Percentiles rank a stretch among this genome's conserved stretches.
phyloP scores from a whole-genome alignment of 2,113 vertebrate species.

The Paradoxurus hermaphroditus region DNA sequence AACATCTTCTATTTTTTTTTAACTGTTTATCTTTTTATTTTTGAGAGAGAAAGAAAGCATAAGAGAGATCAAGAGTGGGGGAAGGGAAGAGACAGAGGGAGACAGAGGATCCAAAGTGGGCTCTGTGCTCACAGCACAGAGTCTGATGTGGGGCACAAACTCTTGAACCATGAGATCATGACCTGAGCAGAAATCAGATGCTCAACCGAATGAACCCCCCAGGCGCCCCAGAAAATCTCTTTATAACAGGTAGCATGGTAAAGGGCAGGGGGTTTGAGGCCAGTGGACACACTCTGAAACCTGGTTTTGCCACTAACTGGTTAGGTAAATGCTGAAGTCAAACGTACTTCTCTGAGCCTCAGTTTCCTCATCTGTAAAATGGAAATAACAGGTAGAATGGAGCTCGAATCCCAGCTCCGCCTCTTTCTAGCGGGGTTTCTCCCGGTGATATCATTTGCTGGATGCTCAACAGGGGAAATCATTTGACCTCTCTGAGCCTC shows the following conservation, averaged over 20 bases:
- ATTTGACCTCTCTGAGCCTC: neutral
- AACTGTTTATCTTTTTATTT: too few species aligned
- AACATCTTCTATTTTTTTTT: too few species aligned
- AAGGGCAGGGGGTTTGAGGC: neutral
- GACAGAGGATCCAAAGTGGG: too few species aligned
- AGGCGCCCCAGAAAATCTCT: neutral
- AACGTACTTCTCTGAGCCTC: neutral
- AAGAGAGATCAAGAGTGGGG: too few species aligned
- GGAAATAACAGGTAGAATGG: neutral
- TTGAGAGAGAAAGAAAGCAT: too few species aligned
- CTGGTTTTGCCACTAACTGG: neutral
- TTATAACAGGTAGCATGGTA: neutral
- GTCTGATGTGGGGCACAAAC: too few species aligned
- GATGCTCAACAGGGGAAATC: neutral
- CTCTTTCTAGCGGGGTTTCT: neutral
- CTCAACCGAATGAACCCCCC: too few species aligned
- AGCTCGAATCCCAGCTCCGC: neutral
- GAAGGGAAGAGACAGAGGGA: too few species aligned
- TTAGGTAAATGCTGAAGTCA: neutral
- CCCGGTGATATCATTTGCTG: neutral
- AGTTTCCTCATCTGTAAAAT: neutral
- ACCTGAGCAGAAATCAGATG: too few species aligned
- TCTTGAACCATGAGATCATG: too few species aligned
- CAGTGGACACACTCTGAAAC: neutral
- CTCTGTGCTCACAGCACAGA: too few species aligned